Base-by-base conservation (phyloP, 2,113 vertebrate genomes). In the Malaclemys terrapin region DNA sequence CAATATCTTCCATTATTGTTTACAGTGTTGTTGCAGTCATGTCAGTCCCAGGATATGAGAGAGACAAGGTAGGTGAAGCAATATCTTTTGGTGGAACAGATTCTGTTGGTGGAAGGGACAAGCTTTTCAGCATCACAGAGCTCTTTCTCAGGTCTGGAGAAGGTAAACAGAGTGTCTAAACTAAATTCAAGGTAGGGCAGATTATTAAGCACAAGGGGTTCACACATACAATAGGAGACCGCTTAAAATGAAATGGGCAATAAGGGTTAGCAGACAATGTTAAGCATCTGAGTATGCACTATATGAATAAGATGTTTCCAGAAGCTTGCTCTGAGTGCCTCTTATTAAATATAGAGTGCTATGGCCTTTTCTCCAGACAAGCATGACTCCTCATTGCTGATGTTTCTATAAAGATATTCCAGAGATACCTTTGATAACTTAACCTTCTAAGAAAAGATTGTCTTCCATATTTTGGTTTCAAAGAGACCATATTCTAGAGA, bases 401-500 rank as follows among this genome's bases (percentile, higher is more conserved):
- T 86, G 6, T 47, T 14, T 85, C 45, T 38, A 11, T 38, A 82
- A 11, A 42, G 17, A 59, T 80, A 93, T 86, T 90, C 35, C 52
- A 91, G 65, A 42, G 2, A 17, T 54, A 9, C 14, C 76, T 85
- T 75, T 52, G 53, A 17, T 52, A 80, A 82, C 89, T 78, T 69
- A 10, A 38, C 17, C 84, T 94, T 91, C 69, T 80, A 91, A 87
- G 17, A 24, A 84, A 31, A 85, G 8, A 57, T 65, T 89, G 45
- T 8, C 75, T 90, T 50, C 45, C 38, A 87, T 54, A 83, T 89
- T 92, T 95, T 80, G 1, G 84, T 89, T 84, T 92, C 80, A 93
- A 47, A 50, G 1, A 90, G 93, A 52, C 22, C n/a, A 52, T 57
- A 75, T 76, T 5, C 20, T 91, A 75, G 19, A 75, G 19, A 24